These are phyloP conservation scores for Ochotona curzoniae DNA, from an alignment of 2,113 vertebrate genomes.

Conservation along the genomic window DNA sequence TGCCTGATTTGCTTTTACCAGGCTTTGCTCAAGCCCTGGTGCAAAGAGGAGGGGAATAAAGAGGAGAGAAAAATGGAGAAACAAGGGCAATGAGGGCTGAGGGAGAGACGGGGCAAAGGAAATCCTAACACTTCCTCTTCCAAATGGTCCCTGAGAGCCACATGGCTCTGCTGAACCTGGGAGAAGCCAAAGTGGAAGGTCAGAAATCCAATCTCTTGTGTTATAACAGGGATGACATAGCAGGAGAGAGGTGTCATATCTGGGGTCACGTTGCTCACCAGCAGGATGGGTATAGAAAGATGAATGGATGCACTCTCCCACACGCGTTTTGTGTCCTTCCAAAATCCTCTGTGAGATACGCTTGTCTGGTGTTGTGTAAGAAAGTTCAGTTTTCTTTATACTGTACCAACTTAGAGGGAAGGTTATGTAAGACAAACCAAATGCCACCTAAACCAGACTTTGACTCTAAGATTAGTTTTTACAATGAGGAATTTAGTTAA, in stretches of 20 bases:
- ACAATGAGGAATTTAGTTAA: slow-evolving; percentile 54
- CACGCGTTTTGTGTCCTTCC: background rate
- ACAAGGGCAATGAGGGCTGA: too few species aligned
- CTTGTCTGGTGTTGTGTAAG: background rate
- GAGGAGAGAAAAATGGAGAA: rapidly evolving
- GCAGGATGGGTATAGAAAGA: background rate
- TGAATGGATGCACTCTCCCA: background rate
- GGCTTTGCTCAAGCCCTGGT: background rate
- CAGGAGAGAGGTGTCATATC: background rate
- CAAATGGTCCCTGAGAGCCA: background rate
- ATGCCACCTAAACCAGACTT: slow-evolving; percentile 50
- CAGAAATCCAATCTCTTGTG: background rate
- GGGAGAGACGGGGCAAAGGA: background rate
- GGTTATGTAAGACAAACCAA: slow-evolving; percentile 33
- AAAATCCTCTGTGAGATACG: background rate
- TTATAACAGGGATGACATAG: background rate
- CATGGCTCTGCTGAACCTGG: too few species aligned
- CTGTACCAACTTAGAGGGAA: background rate
- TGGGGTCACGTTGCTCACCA: background rate
- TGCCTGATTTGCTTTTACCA: background rate
- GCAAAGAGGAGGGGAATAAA: background rate
- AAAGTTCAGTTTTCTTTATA: background rate
- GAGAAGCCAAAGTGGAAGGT: background rate
- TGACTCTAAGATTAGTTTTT: slow-evolving; percentile 62
- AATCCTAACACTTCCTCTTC: background rate